A percentile compares a stretch with the other conserved stretches of the same genome.
Evolutionary conservation across 2,113 vertebrate genomes (phyloP).

Genomic region (Mirza zaza): DNA sequence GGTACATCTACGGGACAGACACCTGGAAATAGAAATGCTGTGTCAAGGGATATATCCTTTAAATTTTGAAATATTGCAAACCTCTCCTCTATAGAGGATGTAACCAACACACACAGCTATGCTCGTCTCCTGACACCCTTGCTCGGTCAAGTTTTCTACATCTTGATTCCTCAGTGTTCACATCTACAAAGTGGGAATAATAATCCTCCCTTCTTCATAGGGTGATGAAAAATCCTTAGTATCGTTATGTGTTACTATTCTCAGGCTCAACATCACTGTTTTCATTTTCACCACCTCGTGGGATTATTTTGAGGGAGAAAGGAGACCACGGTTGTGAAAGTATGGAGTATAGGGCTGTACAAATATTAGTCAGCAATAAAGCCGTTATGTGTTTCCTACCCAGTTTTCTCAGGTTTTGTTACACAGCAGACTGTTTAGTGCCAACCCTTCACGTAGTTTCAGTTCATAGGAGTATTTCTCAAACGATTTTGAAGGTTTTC

Average conservation of each 20-base stretch:
- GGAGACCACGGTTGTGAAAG: not conserved
- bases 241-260: not conserved
- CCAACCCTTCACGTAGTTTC: not conserved
- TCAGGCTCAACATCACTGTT: not conserved
- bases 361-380: accelerated
- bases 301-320: not conserved
- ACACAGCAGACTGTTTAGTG: not conserved
- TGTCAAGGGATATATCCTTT: not conserved
- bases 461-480: not conserved
- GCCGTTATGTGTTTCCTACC: not conserved
- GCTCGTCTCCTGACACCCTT: not conserved
- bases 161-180: not conserved
- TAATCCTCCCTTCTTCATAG: not conserved
- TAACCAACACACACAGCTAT: accelerated
- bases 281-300: not conserved
- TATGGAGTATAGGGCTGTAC: accelerated
- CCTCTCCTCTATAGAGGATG: not conserved
- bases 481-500: not conserved
- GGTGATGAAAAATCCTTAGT: not conserved
- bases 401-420: not conserved
- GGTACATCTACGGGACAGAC: not conserved
- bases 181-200: not conserved
- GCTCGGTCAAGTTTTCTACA: not conserved
- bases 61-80: not conserved
- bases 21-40: not conserved